phyloP scores from a whole-genome alignment of 2,797 vertebrate genomes.

The Loris lydekkerianus region DNA sequence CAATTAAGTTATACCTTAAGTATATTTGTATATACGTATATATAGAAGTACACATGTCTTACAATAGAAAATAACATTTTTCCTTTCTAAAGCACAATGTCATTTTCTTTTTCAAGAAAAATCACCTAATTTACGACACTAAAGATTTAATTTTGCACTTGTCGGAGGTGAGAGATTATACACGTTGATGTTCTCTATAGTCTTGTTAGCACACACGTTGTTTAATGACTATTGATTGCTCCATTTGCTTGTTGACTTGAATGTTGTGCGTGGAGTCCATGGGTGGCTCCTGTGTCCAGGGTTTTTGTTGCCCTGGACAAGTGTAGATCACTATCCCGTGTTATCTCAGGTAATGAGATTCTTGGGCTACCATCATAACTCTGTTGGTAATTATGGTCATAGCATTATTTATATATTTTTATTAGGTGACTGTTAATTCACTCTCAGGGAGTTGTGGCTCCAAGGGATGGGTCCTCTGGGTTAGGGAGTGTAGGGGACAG shows the following conservation, averaged over 20 bases:
- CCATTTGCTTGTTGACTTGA: neutral
- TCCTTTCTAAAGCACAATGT: neutral
- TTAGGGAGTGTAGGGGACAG: neutral
- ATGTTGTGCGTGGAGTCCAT: neutral
- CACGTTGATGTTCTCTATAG: rapidly evolving
- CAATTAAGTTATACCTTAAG: neutral
- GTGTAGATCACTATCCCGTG: rapidly evolving
- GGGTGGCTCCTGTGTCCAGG: too few species aligned
- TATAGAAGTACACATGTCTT: neutral
- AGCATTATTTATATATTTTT: neutral
- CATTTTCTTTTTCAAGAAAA: neutral
- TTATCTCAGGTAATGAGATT: neutral
- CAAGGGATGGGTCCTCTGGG: rapidly evolving
- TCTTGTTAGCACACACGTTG: neutral
- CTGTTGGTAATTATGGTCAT: neutral
- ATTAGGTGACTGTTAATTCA: neutral
- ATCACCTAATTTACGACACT: neutral
- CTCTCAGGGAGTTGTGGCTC: neutral
- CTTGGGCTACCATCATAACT: rapidly evolving
- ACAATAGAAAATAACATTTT: neutral
- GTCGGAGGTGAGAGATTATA: neutral
- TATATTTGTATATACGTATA: neutral
- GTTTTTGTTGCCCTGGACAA: too few species aligned
- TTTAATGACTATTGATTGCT: too few species aligned
- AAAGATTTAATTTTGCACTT: neutral